phyloP scores from a whole-genome alignment of 1,140 invertebrate genomes.

The Temnothorax longispinosus region DNA sequence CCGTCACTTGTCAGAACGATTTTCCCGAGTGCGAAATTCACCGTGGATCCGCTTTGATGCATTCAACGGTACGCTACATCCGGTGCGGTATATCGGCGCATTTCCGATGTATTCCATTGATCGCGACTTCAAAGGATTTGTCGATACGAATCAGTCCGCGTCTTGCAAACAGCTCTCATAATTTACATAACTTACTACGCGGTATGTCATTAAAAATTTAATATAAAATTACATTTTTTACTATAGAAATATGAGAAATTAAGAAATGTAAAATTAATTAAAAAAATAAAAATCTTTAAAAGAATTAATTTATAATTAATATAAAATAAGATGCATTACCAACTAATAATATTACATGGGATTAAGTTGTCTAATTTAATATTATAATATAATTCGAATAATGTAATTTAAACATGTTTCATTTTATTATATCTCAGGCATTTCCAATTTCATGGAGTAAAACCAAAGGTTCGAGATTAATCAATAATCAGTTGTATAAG shows the following conservation, averaged over 20 bases:
- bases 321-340: background rate
- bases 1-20: slow-evolving; percentile 51
- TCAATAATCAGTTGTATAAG: slow-evolving; percentile 17
- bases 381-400: background rate
- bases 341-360: background rate
- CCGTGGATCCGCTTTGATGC: slow-evolving; percentile 33
- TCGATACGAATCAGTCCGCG: background rate
- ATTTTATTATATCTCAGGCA: background rate
- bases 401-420: background rate
- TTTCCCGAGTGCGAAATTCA: slow-evolving; percentile 52
- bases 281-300: background rate
- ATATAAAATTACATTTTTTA: background rate
- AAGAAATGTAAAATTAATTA: background rate
- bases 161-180: background rate
- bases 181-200: background rate
- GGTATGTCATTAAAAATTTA: background rate
- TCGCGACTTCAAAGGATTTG: slow-evolving; percentile 36
- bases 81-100: background rate
- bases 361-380: background rate
- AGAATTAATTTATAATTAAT: background rate
- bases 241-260: background rate
- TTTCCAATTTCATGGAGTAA: background rate
- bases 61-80: slow-evolving; percentile 3
- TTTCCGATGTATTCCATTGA: slow-evolving; percentile 29
- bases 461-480: background rate